A percentile compares a stretch with the other conserved stretches of the same genome.
These are phyloP conservation scores for Pyrrhia umbra DNA, from an alignment of 2,888 invertebrate genomes.

Conservation along the genomic window DNA sequence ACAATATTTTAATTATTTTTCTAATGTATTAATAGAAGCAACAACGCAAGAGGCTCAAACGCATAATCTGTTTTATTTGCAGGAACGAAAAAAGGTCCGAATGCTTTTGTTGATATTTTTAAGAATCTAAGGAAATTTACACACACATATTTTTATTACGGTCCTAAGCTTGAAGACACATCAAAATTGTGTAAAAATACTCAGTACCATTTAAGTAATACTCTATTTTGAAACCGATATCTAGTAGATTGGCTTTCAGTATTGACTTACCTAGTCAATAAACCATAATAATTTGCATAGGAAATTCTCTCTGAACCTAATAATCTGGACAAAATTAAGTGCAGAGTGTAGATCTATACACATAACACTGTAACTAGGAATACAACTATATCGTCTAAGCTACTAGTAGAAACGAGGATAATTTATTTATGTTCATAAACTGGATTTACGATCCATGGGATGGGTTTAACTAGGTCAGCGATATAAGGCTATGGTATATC, in stretches of 20 bases:
- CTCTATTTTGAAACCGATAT: neutral
- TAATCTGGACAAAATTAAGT: neutral
- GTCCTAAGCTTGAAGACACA: neutral
- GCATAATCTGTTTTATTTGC: no score
- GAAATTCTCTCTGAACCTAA: neutral
- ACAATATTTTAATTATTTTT: no score
- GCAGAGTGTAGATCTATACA: neutral
- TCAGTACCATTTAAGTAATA: neutral
- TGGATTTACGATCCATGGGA: slow-evolving; percentile 25
- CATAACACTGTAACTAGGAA: neutral
- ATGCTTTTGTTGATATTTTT: no score
- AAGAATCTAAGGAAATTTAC: no score
- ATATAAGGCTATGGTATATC: slow-evolving; percentile 10
- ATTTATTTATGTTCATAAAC: slow-evolving; percentile 24
- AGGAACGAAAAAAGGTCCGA: no score
- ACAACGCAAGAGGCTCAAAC: no score
- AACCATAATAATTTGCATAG: neutral
- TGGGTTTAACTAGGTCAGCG: slow-evolving; percentile 34
- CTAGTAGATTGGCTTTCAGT: neutral
- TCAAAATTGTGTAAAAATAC: neutral
- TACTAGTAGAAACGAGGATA: slow-evolving; percentile 1
- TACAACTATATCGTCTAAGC: no score
- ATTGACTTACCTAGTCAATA: neutral
- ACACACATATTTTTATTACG: no score
- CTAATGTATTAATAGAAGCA: no score